Evolutionary conservation across 2,113 vertebrate species (phyloP), one percentile per base, ranked within the genome.

Genomic region (Saccopteryx leptura): DNA sequence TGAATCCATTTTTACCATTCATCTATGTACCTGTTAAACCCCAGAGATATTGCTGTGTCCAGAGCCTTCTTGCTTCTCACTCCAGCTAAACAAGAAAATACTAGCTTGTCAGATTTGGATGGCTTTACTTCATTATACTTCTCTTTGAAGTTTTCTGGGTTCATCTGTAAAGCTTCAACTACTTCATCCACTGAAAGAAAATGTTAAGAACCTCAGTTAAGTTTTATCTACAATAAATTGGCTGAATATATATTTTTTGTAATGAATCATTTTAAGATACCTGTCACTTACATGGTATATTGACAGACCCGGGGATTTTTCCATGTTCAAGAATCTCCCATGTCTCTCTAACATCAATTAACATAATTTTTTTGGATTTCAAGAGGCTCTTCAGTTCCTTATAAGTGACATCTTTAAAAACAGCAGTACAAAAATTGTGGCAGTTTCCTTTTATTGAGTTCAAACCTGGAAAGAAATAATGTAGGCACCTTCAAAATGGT

Each of bases 271-370:
- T 52, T 94, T 87, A 86, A 96, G 7, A 81, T 7, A 52, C 0
- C 11, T 0, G 0, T 21, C 79, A 98, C 99, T 99, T 98, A 99
- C 99, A 0, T 21, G 99, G 99, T 39, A 99, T 98, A 90, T 99
- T 99, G 71, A 99, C 28, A 4, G 99, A 98, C 1, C 98, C 99
- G 0, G 99, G 99, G 95, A 99, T 99, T 96, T 97, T 97, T 72
- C 99, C 99, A 81, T 98, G 98, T 65, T 99, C 98, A 28, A 98
- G 93, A 74, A 99, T 97, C 98, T 99, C 99, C 99, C 99, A 99
- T 19, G 98, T 98, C 86, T 99, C 99, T 94, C 99, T 98, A 83
- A 99, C 99, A 79, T 99, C 99, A 87, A 99, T 99, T 72, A 99
- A 97, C 5, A 98, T 98, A 94, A 98, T 94, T 1, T 98, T 95